Conservation (phyloP, 2,888 invertebrate genomes). For the Lacanobia oleracea region DNA sequence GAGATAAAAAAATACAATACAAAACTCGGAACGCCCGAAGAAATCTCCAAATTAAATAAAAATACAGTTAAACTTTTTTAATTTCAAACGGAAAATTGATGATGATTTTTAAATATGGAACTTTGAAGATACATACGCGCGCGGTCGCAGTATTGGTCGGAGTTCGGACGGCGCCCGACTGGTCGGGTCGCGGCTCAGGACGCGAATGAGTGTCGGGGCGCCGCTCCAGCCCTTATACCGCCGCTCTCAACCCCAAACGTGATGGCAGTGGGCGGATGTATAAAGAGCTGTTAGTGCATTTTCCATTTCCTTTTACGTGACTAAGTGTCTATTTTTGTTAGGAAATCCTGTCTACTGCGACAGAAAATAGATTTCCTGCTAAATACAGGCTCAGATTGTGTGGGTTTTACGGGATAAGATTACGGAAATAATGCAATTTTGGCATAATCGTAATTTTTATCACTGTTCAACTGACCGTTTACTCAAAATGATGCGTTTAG, state of each 20-base stretch:
- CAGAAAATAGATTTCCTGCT: background rate
- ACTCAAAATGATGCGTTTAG: background rate
- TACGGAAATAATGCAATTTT: background rate
- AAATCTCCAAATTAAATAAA: constrained; percentile 16
- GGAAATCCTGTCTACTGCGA: background rate
- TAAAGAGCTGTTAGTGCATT: constrained; percentile 66
- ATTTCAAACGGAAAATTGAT: constrained; percentile 57
- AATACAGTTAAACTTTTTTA: constrained; percentile 44
- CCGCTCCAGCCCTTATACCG: constrained; percentile 83
- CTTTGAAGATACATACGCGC: constrained; percentile 84
- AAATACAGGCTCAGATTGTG: background rate
- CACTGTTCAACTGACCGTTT: background rate
- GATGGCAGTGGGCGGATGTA: constrained; percentile 81
- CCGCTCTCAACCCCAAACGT: constrained; percentile 73
- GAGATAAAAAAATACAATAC: constrained; percentile 41
- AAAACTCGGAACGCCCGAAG: constrained; percentile 38
- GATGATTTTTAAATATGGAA: constrained; percentile 52
- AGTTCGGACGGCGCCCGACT: constrained; percentile 80
- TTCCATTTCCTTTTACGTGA: background rate
- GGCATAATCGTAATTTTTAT: background rate
- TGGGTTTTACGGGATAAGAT: background rate
- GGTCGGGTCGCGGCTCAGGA: constrained; percentile 81
- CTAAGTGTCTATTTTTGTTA: background rate
- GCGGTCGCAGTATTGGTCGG: constrained; percentile 78
- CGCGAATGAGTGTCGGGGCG: constrained; percentile 81